phyloP scores from a whole-genome alignment of 2,888 invertebrate species.

The Mellilla xanthometata region DNA sequence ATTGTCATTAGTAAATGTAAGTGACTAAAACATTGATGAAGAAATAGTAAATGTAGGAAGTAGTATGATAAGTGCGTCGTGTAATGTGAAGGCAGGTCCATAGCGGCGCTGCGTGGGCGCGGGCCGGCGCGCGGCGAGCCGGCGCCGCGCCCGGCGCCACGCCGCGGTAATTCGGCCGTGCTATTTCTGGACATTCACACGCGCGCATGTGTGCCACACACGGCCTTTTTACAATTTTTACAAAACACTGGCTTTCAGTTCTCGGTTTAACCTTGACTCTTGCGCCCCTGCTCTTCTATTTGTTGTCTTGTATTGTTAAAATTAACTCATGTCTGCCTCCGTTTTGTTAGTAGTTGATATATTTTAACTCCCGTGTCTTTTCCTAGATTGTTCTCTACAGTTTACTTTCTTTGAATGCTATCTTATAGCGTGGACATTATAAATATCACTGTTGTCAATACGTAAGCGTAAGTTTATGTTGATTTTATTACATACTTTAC shows the following conservation, averaged over 20 bases:
- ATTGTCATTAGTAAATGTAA: too few species aligned
- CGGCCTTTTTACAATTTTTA: conserved; percentile 60
- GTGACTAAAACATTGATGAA: neutral
- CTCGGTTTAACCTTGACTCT: conserved; percentile 9
- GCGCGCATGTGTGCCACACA: conserved; percentile 56
- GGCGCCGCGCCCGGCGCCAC: conserved; percentile 76
- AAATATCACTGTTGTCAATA: too few species aligned
- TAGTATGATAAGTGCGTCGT: neutral
- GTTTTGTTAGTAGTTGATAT: too few species aligned
- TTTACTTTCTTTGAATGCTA: too few species aligned
- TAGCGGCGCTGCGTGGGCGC: conserved; percentile 27
- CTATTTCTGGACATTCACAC: conserved; percentile 78
- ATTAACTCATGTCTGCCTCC: too few species aligned
- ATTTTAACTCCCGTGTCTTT: too few species aligned
- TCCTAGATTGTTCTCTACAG: too few species aligned
- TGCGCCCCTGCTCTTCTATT: neutral
- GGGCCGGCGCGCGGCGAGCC: conserved; percentile 54
- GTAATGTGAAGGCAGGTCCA: neutral
- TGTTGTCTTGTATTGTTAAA: neutral
- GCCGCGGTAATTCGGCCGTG: conserved; percentile 76
- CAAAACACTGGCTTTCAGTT: conserved; percentile 24
- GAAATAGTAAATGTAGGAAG: neutral
- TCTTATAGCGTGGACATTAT: too few species aligned
- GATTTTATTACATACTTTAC: too few species aligned
- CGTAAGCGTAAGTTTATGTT: too few species aligned